These are phyloP conservation scores for Agelastica alni DNA, from an alignment of 2,888 invertebrate species.

Conservation along the genomic window DNA sequence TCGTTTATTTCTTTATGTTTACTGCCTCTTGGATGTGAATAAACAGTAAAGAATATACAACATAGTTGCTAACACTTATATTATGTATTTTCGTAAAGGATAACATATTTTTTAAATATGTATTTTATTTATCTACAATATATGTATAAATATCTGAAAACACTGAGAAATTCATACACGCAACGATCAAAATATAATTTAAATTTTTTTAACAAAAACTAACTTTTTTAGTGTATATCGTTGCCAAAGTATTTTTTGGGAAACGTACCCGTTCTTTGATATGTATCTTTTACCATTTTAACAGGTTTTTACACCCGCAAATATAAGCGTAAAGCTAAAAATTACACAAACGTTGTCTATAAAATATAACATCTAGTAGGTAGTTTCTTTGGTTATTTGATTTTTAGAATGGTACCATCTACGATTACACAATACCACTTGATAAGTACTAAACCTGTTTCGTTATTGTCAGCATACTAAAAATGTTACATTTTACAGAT, in stretches of 20 bases:
- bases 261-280: slow-evolving; percentile 35
- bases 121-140: slow-evolving; percentile 23
- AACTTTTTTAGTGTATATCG: slow-evolving; percentile 27
- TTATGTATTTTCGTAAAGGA: slow-evolving; percentile 4
- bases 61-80: too few relatives aligned
- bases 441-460: too few relatives aligned
- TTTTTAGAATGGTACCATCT: too few relatives aligned
- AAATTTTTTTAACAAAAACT: slow-evolving; percentile 25
- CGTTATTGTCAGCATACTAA: too few relatives aligned
- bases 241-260: slow-evolving; percentile 29
- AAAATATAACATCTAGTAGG: too few relatives aligned
- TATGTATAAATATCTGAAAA: slow-evolving; percentile 28
- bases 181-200: slow-evolving; percentile 26
- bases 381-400: too few relatives aligned
- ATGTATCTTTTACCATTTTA: slow-evolving; percentile 37
- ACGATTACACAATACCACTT: too few relatives aligned
- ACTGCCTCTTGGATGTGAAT: too few relatives aligned
- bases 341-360: too few relatives aligned
- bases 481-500: too few relatives aligned
- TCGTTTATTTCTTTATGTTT: too few relatives aligned
- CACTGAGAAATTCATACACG: slow-evolving; percentile 24
- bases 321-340: slow-evolving; percentile 28
- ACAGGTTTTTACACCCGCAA: slow-evolving; percentile 22
- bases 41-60: too few relatives aligned
- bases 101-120: slow-evolving; percentile 16